Conservation (phyloP, 2,888 invertebrate species). For the Chalcis sispes region DNA sequence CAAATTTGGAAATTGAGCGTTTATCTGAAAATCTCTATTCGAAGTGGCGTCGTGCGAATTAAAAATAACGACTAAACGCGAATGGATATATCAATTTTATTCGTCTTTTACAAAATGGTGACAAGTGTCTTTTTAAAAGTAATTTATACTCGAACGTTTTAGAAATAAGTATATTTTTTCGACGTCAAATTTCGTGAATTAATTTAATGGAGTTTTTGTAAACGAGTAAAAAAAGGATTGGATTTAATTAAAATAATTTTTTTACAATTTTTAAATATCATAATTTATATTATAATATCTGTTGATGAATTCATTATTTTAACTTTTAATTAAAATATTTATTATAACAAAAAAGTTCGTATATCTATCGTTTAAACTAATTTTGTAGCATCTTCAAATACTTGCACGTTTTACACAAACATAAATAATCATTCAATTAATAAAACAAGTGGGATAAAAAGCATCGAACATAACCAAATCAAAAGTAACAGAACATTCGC, state of each 20-base stretch:
- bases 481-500: background rate
- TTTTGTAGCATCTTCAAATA: too few relatives aligned
- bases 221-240: slow-evolving; percentile 7
- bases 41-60: background rate
- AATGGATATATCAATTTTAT: slow-evolving; percentile 20
- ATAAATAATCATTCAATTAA: too few relatives aligned
- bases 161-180: slow-evolving; percentile 22
- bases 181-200: background rate
- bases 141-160: slow-evolving; percentile 21
- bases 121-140: slow-evolving; percentile 17
- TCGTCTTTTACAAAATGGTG: too few relatives aligned
- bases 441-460: too few relatives aligned
- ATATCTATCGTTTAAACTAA: too few relatives aligned
- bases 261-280: background rate
- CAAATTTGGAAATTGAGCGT: slow-evolving; percentile 20
- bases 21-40: slow-evolving; percentile 28
- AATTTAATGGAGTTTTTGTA: slow-evolving; percentile 12
- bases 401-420: too few relatives aligned
- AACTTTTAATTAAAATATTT: too few relatives aligned
- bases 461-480: slow-evolving; percentile 13
- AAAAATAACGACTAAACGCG: background rate
- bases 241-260: slow-evolving; percentile 12
- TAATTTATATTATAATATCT: slow-evolving; percentile 19
- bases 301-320: too few relatives aligned
- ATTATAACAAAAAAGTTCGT: too few relatives aligned